These are phyloP conservation scores for Pseudonaja textilis DNA, from an alignment of 2,113 vertebrate species.

Conservation along the genomic window DNA sequence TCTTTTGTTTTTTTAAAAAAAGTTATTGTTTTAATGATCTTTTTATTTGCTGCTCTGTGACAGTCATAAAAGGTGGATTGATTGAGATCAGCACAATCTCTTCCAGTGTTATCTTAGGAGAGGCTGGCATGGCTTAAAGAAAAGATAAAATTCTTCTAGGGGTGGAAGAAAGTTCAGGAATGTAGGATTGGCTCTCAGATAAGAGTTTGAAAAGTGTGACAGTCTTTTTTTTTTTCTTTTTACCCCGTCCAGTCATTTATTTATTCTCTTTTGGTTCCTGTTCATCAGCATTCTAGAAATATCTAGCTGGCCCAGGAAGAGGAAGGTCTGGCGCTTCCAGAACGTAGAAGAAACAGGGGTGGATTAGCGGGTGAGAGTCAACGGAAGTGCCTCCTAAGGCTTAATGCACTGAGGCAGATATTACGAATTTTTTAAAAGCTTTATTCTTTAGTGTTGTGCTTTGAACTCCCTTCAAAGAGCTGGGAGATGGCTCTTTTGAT, in stretches of 20 bases:
- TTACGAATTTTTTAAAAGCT: neutral
- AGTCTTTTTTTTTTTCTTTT: neutral
- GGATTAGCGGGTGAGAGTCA: neutral
- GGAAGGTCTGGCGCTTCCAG: neutral
- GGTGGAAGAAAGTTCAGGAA: neutral
- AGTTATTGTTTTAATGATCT: neutral
- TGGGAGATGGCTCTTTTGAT: neutral
- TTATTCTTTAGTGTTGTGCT: neutral
- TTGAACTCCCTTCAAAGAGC: neutral
- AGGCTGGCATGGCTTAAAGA: neutral
- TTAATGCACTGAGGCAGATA: neutral
- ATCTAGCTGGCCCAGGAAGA: neutral
- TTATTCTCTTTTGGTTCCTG: neutral
- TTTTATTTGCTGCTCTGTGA: neutral
- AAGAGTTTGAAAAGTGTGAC: neutral
- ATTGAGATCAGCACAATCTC: neutral
- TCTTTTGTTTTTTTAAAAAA: neutral
- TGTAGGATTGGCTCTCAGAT: neutral
- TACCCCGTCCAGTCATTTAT: neutral
- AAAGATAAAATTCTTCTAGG: neutral
- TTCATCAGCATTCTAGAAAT: neutral
- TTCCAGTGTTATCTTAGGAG: neutral
- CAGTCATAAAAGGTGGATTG: neutral
- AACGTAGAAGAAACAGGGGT: neutral
- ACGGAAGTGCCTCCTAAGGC: neutral